Evolutionary conservation across 2,888 invertebrate genomes (phyloP).

Genomic region (Nomada goodeniana): DNA sequence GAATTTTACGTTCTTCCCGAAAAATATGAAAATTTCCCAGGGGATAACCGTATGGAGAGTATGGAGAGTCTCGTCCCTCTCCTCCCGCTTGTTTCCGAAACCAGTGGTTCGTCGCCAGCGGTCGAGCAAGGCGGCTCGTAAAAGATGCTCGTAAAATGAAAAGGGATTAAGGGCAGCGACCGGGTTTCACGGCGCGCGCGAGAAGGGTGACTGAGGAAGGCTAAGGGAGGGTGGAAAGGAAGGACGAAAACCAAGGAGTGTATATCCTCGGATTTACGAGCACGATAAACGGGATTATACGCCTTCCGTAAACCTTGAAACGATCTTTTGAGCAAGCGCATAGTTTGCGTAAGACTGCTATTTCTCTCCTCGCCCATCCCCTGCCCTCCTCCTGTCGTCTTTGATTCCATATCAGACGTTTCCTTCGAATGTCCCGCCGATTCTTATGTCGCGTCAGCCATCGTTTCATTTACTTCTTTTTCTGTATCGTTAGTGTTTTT

Average conservation of each 20-base stretch:
- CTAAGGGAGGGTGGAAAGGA: slow-evolving; percentile 24
- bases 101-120: slow-evolving; percentile 54
- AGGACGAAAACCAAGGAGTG: slow-evolving; percentile 70
- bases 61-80: slow-evolving; percentile 9
- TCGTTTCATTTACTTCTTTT: slow-evolving; percentile 6
- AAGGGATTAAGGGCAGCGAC: slow-evolving; percentile 80
- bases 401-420: slow-evolving; percentile 51
- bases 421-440: slow-evolving; percentile 15
- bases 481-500: background rate
- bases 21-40: slow-evolving; percentile 16
- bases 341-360: slow-evolving; percentile 71
- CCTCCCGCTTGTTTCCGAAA: slow-evolving; percentile 54
- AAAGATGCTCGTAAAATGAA: slow-evolving; percentile 81
- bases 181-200: slow-evolving; percentile 54
- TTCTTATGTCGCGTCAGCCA: background rate
- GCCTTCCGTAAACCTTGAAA: slow-evolving; percentile 81
- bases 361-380: slow-evolving; percentile 25
- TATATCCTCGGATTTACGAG: slow-evolving; percentile 82
- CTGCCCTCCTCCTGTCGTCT: slow-evolving; percentile 16
- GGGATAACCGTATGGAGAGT: background rate
- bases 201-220: slow-evolving; percentile 39
- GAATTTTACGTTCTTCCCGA: background rate
- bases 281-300: slow-evolving; percentile 82
- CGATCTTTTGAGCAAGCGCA: slow-evolving; percentile 80
- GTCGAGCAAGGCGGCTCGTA: slow-evolving; percentile 73